phyloP scores from a whole-genome alignment of 2,113 vertebrate species.

The Aphelocoma coerulescens region DNA sequence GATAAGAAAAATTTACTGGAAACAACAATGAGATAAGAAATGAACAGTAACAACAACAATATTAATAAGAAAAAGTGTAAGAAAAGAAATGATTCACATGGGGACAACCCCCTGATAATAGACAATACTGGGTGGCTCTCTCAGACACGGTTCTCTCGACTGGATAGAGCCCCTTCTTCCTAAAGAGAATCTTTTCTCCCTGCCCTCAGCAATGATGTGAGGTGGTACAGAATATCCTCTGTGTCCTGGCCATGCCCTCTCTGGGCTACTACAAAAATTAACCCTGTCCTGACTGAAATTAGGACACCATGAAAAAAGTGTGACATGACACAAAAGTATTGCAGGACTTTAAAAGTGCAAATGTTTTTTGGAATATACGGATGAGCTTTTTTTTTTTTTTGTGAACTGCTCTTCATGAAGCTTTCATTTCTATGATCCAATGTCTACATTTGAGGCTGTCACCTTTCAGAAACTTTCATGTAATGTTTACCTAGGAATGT shows the following conservation, averaged over 20 bases:
- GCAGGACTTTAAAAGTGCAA: background rate
- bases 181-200: background rate
- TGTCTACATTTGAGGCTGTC: background rate
- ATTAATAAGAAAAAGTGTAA: background rate
- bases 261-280: background rate
- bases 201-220: background rate
- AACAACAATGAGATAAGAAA: background rate
- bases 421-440: background rate
- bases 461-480: background rate
- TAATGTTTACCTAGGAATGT: background rate
- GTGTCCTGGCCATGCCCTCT: background rate
- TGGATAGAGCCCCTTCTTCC: background rate
- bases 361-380: background rate
- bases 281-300: background rate
- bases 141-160: accelerated
- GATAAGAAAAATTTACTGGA: background rate
- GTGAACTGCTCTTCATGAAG: background rate
- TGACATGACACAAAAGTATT: background rate
- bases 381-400: background rate
- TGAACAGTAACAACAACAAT: background rate
- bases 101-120: background rate
- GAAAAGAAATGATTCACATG: accelerated
- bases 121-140: background rate
- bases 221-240: background rate
- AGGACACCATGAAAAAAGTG: background rate